Evolutionary conservation across 1,140 invertebrate genomes (phyloP), one percentile per base, ranked within the genome.

Genomic region (Papilio aristodemus): DNA sequence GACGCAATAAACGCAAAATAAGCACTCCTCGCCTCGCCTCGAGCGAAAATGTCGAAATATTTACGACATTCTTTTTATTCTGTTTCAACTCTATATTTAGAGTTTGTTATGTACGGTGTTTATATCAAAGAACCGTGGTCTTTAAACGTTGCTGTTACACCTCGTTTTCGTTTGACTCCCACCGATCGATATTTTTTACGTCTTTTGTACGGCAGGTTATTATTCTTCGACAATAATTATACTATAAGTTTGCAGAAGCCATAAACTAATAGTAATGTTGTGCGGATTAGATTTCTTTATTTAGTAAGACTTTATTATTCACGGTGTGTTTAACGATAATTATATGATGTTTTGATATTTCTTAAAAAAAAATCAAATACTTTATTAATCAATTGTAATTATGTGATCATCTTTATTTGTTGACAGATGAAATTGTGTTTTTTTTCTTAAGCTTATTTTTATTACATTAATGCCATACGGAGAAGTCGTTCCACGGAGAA

Each of bases 211-310:
- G 70, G 74, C 81, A 80, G 81, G 79, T 81, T 81, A 77, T 77
- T 78, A 84, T 83, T 81, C 71, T 73, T 77, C 68, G 72, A 72
- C 76, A 85, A 81, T 77, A 22, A 50, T 50, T 50, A 25, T 25
- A 54, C 46, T 54, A 22, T 25, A 77, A 77, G 76, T 82, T 83
- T 78, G 79, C 77, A 68, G 76, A 81, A 83, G 80, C 78, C 74
- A 79, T 81, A 81, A 84, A 83, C 78, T 81, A n/a, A n/a, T n/a
- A 85, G 84, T 81, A 85, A 80, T 75, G 79, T 81, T 78, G 78
- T 82, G 73, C 72, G 77, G 58, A 71, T 75, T 80, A 73, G 59
- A 69, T 80, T 75, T 72, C 62, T 81, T 83, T 83, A 14, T 84
- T 78, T 6, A 17, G 17, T 62, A 37, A 4, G 9, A 8, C 14